Evolutionary conservation across 2,888 invertebrate species (phyloP).

Genomic region (Phragmatobia fuliginosa): DNA sequence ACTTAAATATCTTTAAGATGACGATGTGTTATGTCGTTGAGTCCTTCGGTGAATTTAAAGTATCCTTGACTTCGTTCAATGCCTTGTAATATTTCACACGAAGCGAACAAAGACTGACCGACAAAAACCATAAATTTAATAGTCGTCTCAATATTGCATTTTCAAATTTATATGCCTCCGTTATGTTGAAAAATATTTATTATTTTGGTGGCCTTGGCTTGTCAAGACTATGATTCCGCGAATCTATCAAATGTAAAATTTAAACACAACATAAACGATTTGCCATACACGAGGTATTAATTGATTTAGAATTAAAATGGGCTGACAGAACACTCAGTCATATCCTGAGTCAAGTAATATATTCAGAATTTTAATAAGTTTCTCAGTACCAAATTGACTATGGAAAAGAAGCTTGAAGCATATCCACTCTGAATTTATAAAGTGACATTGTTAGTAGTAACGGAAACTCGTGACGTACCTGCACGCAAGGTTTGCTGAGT

Average conservation of each 20-base stretch:
- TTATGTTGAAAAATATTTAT: conserved; percentile 59
- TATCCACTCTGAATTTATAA: background rate
- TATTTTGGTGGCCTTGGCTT: conserved; percentile 63
- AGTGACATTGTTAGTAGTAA: background rate
- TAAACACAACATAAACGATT: conserved; percentile 1
- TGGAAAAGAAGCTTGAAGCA: conserved; percentile 25
- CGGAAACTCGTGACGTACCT: conserved; percentile 85
- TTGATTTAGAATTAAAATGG: conserved; percentile 33
- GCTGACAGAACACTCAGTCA: conserved; percentile 16
- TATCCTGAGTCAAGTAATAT: conserved; percentile 26
- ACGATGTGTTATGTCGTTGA: conserved; percentile 58
- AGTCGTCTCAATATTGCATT: conserved; percentile 74
- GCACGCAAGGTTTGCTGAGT: conserved; percentile 97
- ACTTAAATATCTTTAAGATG: conserved; percentile 54
- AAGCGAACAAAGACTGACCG: conserved; percentile 67
- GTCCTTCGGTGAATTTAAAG: conserved; percentile 74
- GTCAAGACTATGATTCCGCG: conserved; percentile 46
- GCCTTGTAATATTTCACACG: conserved; percentile 72
- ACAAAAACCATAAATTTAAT: conserved; percentile 77
- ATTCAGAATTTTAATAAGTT: conserved; percentile 47
- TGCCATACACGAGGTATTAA: conserved; percentile 16
- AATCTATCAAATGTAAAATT: conserved; percentile 30
- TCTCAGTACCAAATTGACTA: conserved; percentile 44
- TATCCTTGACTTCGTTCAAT: conserved; percentile 65
- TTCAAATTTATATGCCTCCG: conserved; percentile 68